Base-by-base conservation (phyloP, 2,797 vertebrate genomes). In the Pipistrellus kuhlii region DNA sequence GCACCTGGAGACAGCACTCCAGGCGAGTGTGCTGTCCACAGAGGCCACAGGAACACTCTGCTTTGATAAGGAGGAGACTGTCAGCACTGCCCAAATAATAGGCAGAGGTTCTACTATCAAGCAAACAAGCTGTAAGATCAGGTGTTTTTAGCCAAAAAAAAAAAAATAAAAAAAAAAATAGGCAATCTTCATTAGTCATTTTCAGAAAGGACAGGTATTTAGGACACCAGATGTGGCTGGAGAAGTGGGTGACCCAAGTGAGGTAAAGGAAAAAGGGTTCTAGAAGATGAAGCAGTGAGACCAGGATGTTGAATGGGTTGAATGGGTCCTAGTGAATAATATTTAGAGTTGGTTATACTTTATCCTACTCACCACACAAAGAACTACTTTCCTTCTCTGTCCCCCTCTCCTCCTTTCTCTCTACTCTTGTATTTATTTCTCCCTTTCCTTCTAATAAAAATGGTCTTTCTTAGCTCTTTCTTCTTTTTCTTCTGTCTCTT, bases 401-500 rank as follows among this genome's bases (percentile, higher is more conserved):
- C 20, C 5, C 12, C n/a, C n/a, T 4, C 17, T 14, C 8, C 25
- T 4, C 35, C 68, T 76, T 73, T 78, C 53, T 75, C 55, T 38
- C 27, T 10, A 23, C 17, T 92, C 68, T 68, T 32, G 2, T 14
- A 23, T 46, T 75, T 14, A 23, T 46, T 75, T 82, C 44, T 41
- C 32, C 38, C n/a, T 69, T 85, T 27, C 20, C 57, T 88, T 76
- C 15, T 15, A 51, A n/a, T 93, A 46, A 77, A 91, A 18, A 41
- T 27, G 38, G 25, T 80, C 44, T 75, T 68, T 88, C 46, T 57
- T 64, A 53, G 27, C 3, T 59, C 59, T 72, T 64, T 84, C 20
- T n/a, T 66, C 21, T 46, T 91, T 87, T 38, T 84, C 77, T 81
- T 64, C 13, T 81, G 2, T 93, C 23, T 85, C 75, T 73, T 77